phyloP scores from a whole-genome alignment of 2,113 vertebrate genomes.

The Callipepla squamata region DNA sequence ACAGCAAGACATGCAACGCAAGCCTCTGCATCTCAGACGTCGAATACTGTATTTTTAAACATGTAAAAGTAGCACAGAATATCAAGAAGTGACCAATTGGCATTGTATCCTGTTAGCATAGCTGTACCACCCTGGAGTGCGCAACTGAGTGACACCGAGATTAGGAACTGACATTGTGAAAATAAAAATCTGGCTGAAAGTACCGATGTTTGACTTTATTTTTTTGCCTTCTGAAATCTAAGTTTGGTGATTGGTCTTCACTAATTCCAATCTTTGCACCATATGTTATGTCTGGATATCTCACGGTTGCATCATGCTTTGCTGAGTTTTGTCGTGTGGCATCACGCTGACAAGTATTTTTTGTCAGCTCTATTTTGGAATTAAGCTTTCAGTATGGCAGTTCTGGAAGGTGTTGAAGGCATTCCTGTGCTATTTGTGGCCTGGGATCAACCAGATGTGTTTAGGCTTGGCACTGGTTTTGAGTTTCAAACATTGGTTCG shows the following conservation, averaged over 20 bases:
- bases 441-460: constrained; percentile 89
- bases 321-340: constrained; percentile 79
- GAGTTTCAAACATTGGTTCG: constrained; percentile 83
- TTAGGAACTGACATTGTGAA: constrained; percentile 53
- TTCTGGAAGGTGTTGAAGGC: constrained; percentile 90
- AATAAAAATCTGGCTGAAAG: constrained; percentile 44
- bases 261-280: constrained; percentile 65
- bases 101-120: background rate
- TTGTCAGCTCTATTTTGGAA: constrained; percentile 91
- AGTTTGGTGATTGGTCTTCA: constrained; percentile 66
- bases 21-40: background rate
- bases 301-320: constrained; percentile 84
- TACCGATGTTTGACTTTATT: constrained; percentile 62
- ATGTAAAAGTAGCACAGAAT: background rate
- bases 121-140: background rate
- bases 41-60: constrained; percentile 33
- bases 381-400: constrained; percentile 86
- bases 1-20: constrained; percentile 27
- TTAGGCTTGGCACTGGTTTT: constrained; percentile 82
- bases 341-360: constrained; percentile 83
- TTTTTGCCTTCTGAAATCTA: constrained; percentile 68
- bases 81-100: constrained; percentile 59
- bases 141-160: constrained; percentile 31
- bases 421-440: constrained; percentile 91
- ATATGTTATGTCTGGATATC: constrained; percentile 71